Base-by-base conservation (phyloP, 1,140 invertebrate genomes). In the Palaemon carinicauda region DNA sequence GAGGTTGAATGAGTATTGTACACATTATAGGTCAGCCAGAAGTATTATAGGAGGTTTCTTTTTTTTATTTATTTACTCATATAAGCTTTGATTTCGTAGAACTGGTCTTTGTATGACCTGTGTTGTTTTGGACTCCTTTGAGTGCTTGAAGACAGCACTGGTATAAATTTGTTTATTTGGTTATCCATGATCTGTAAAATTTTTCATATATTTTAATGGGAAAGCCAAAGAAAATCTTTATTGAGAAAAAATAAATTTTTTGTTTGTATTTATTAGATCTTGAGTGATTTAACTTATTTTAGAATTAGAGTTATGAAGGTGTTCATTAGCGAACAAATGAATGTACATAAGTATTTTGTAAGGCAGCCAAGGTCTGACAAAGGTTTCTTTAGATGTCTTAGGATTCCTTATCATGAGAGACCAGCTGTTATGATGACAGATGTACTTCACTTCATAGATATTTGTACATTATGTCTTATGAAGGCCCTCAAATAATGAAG, bases 391-490 rank as follows among this genome's bases (percentile, higher is more conserved):
- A 27, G 4, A 52, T 17, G n/a, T 17, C 21, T 52, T 41, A 21
- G 21, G 24, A 27, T 21, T 29, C 14, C 79, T 12, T 31, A 27
- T 85, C 21, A 52, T 29, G 24, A 14, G 29, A 54, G 19, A 52
- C 54, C 56, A 71, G 33, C 69, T 41, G 29, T 56, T 83, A n/a
- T 77, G 12, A n/a, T 77, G 12, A 41, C 29, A 29, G 56, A 31
- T 85, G 82, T 85, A 79, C 29, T 85, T 85, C 82, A 85, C 82
- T 75, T 85, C 82, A 84, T 85, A 79, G 82, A 27, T n/a, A n/a
- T 79, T 73, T 80, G 60, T 85, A 73, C 75, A 80, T 86, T 77
- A 80, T 86, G 77, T 80, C 77, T 73, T 80, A 53, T 53, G 60
- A 41, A 75, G 71, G 53, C 50, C 50, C 17, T 56, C 14, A 31